Evolutionary conservation across 2,888 invertebrate genomes (phyloP).

Genomic region (Dicyrtomina minuta): DNA sequence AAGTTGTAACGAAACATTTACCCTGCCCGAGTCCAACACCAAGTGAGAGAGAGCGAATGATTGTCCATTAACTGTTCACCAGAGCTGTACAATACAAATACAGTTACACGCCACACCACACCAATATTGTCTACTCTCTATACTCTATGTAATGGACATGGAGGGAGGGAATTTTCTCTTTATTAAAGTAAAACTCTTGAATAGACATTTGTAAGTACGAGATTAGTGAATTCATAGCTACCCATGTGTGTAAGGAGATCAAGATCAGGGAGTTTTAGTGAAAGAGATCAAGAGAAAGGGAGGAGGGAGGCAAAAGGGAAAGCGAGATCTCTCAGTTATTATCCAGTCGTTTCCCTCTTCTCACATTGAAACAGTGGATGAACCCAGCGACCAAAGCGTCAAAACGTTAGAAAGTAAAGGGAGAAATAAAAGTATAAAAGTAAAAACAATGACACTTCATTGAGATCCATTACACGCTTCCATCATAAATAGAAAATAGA

Average conservation of each 20-base stretch:
- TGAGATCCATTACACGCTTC: conserved; percentile 16
- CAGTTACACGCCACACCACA: neutral
- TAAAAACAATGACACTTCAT: conserved; percentile 20
- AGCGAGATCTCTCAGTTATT: conserved; percentile 22
- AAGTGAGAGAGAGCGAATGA: conserved; percentile 24
- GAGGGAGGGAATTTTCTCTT: conserved; percentile 1
- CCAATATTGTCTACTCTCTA: conserved; percentile 1
- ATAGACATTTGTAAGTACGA: conserved; percentile 34
- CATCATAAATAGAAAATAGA: neutral
- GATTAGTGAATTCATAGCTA: conserved; percentile 36
- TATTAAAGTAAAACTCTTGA: conserved; percentile 25
- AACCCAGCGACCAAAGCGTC: neutral
- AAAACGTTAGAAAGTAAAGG: neutral
- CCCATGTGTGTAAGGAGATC: conserved; percentile 23
- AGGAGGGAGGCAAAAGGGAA: neutral
- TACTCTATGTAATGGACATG: neutral
- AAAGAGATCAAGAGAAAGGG: conserved; percentile 7
- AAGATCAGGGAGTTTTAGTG: conserved; percentile 1
- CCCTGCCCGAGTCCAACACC: too few relatives aligned
- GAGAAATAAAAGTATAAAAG: neutral
- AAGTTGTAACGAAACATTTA: too few relatives aligned
- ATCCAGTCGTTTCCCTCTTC: conserved; percentile 20
- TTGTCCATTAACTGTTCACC: conserved; percentile 24
- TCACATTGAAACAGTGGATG: neutral
- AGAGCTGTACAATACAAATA: neutral